Evolutionary conservation across 2,113 vertebrate species (phyloP).

Genomic region (Trachemys scripta): DNA sequence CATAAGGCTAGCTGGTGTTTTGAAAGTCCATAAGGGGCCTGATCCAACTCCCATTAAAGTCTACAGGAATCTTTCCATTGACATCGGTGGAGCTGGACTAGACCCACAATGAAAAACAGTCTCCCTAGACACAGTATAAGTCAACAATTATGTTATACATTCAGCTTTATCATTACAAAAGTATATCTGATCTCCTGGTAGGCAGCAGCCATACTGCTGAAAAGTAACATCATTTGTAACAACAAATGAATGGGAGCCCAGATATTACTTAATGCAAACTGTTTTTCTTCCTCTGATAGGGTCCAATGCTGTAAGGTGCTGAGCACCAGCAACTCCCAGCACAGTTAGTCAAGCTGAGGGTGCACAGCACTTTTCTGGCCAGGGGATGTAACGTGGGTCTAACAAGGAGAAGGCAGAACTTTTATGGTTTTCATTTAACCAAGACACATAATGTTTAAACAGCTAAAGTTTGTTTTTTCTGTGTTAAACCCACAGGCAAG

Average conservation of each 20-base stretch:
- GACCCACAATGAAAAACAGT: not conserved
- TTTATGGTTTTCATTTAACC: not conserved
- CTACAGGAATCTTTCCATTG: conserved; percentile 9
- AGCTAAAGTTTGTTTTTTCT: not conserved
- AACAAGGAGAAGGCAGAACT: not conserved
- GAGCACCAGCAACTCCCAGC: not conserved
- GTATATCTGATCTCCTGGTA: not conserved
- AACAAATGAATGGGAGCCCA: too few relatives aligned
- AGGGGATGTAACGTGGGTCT: not conserved
- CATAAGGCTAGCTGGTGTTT: not conserved
- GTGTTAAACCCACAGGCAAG: not conserved
- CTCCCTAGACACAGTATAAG: not conserved
- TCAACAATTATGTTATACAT: not conserved
- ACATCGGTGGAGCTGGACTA: not conserved
- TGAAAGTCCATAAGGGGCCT: not conserved
- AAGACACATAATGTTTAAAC: not conserved
- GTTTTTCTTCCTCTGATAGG: too few relatives aligned
- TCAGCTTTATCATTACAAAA: not conserved
- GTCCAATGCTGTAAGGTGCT: too few relatives aligned
- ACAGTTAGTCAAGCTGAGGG: too few relatives aligned
- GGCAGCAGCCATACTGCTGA: not conserved
- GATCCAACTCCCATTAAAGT: conserved; percentile 9
- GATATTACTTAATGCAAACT: too few relatives aligned
- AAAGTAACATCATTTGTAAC: not conserved
- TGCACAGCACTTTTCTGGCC: too few relatives aligned